These are phyloP conservation scores for Hydractinia symbiolongicarpus DNA, from an alignment of 30 jellyfish, hydroid and myxozoan genomes.

Conservation along the genomic window DNA sequence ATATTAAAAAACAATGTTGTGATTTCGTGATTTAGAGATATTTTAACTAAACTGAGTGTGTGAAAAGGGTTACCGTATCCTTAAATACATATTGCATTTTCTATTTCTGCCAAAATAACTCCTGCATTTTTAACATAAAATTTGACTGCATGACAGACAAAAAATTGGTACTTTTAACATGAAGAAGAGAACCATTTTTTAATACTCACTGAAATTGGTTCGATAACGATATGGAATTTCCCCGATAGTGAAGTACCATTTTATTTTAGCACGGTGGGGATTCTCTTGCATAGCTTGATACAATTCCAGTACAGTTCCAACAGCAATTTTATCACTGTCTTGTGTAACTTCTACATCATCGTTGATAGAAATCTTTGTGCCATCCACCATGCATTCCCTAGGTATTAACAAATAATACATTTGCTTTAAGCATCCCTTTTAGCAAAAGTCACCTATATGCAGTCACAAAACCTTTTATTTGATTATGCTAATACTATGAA, in stretches of 20 bases:
- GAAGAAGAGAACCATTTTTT: too few relatives aligned
- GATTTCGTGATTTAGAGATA: too few relatives aligned
- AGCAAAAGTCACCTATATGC: background rate
- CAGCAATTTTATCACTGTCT: constrained; percentile 38
- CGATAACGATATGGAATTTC: constrained; percentile 45
- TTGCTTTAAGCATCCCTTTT: background rate
- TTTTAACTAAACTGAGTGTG: too few relatives aligned
- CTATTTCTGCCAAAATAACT: too few relatives aligned
- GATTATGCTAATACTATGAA: too few relatives aligned
- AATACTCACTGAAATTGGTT: background rate
- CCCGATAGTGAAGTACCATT: constrained; percentile 44
- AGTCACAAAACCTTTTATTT: too few relatives aligned
- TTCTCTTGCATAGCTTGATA: constrained; percentile 26
- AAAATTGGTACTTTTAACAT: too few relatives aligned
- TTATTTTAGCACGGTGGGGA: constrained; percentile 54
- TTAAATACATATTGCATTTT: too few relatives aligned
- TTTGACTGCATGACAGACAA: too few relatives aligned
- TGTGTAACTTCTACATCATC: constrained; percentile 38
- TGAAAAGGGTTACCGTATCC: too few relatives aligned
- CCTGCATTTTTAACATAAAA: too few relatives aligned
- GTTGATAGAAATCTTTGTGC: background rate
- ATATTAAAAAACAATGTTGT: too few relatives aligned
- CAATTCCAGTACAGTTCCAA: constrained; percentile 37
- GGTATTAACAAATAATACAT: background rate
- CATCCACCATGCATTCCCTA: constrained; percentile 19